These are phyloP conservation scores for Chondrosia reniformis DNA, from an alignment of 37 sponge, comb jelly and placozoan genomes.

Conservation along the genomic window DNA sequence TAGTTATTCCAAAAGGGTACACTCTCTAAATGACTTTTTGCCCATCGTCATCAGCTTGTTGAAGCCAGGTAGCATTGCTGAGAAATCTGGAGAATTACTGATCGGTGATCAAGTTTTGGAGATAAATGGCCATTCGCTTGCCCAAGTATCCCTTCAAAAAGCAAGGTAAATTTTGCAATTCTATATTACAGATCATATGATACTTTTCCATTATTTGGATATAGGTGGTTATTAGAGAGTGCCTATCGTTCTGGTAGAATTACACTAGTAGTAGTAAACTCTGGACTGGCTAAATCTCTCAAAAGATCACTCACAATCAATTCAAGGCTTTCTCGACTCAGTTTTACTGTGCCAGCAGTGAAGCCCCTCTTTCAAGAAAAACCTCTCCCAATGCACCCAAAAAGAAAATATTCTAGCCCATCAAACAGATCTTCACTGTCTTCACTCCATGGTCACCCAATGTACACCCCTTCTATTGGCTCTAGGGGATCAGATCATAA, in stretches of 20 bases:
- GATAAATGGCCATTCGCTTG: constrained; percentile 55
- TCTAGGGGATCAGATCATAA: constrained; percentile 29
- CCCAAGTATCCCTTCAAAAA: constrained; percentile 53
- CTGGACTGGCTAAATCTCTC: constrained; percentile 17
- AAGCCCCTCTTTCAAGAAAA: too few species aligned
- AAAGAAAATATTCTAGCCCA: too few species aligned
- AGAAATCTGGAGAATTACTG: constrained; percentile 26
- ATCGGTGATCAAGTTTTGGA: constrained; percentile 68
- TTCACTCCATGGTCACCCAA: constrained; percentile 32
- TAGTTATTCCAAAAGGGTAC: not conserved
- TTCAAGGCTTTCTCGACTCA: too few species aligned
- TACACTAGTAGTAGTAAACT: constrained; percentile 28
- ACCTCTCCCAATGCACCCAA: not conserved
- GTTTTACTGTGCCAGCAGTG: not conserved
- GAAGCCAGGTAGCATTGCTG: constrained; percentile 39
- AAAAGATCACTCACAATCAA: constrained; percentile 28
- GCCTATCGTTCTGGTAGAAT: constrained; percentile 53
- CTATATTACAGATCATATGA: too few species aligned
- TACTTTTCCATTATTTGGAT: too few species aligned
- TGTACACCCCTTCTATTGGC: constrained; percentile 62
- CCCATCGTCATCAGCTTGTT: constrained; percentile 55
- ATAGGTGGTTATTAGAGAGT: constrained; percentile 78
- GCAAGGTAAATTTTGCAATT: constrained; percentile 75
- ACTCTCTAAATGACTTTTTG: not conserved
- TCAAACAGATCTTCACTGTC: constrained; percentile 10